Percentiles rank a stretch among this genome's conserved stretches.
Conservation (phyloP, 2,888 invertebrate species). For the Dicycla oo region DNA sequence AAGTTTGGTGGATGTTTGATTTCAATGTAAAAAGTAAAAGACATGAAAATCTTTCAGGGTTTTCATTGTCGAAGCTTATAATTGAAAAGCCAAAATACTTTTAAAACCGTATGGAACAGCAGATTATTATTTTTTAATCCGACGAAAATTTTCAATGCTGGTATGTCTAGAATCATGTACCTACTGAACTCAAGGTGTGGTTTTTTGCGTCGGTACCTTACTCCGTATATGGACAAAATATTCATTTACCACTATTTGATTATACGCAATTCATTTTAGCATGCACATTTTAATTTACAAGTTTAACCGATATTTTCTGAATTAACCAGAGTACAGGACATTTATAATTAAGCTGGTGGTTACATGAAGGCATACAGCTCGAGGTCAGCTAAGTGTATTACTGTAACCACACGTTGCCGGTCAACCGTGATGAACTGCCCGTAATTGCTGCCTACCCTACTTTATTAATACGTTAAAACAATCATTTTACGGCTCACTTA, state of each 20-base stretch:
- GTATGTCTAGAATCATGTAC: background rate
- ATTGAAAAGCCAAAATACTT: background rate
- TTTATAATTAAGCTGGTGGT: slow-evolving; percentile 22
- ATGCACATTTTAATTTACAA: background rate
- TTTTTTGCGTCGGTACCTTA: too few relatives aligned
- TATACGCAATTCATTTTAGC: background rate
- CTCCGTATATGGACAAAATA: background rate
- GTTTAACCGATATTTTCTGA: slow-evolving; percentile 3
- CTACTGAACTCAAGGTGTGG: too few relatives aligned
- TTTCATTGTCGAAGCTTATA: background rate
- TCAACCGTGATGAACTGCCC: slow-evolving; percentile 62
- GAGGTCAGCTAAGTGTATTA: slow-evolving; percentile 65
- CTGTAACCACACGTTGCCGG: slow-evolving; percentile 58
- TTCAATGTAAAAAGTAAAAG: background rate
- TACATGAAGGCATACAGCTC: slow-evolving; percentile 26
- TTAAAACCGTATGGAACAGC: too few relatives aligned
- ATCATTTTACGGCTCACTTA: slow-evolving; percentile 59
- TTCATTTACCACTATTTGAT: background rate
- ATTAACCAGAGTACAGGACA: slow-evolving; percentile 19
- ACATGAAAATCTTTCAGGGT: background rate
- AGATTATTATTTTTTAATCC: too few relatives aligned
- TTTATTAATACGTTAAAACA: slow-evolving; percentile 61
- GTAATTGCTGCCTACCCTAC: slow-evolving; percentile 60
- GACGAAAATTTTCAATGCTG: background rate
- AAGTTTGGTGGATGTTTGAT: background rate